A percentile compares a stretch with the other conserved stretches of the same genome.
phyloP scores from a whole-genome alignment of 2,113 vertebrate species.

The Phyllostomus hastatus region DNA sequence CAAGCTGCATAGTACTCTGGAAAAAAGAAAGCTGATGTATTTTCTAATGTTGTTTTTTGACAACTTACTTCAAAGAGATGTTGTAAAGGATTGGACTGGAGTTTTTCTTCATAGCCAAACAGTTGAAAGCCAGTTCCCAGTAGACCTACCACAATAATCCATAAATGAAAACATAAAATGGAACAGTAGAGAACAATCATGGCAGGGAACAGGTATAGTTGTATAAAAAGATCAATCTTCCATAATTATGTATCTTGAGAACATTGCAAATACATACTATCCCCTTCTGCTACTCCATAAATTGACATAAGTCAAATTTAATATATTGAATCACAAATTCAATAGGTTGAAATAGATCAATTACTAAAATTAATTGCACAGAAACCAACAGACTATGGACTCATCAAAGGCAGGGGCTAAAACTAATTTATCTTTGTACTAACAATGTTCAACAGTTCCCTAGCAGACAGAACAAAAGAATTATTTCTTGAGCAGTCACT shows the following conservation, averaged over 20 bases:
- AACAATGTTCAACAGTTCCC: background rate
- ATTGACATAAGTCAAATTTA: constrained; percentile 5
- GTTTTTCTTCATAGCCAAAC: constrained; percentile 90
- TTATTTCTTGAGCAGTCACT: background rate
- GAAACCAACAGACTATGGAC: background rate
- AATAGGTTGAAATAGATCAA: background rate
- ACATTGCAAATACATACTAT: background rate
- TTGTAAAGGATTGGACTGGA: constrained; percentile 91
- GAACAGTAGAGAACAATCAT: constrained; percentile 33
- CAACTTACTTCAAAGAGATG: constrained; percentile 95
- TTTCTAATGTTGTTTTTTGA: constrained; percentile 9
- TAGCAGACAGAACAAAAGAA: background rate
- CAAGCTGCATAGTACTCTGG: background rate
- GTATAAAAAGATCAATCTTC: background rate
- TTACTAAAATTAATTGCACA: constrained; percentile 28
- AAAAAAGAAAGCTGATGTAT: background rate
- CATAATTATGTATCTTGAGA: background rate
- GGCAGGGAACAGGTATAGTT: background rate
- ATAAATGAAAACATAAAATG: constrained; percentile 30
- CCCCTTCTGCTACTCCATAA: background rate
- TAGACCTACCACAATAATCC: constrained; percentile 84
- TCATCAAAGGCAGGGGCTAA: background rate
- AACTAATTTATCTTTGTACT: background rate
- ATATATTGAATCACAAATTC: background rate
- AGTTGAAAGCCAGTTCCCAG: constrained; percentile 90